A percentile compares a stretch with the other conserved stretches of the same genome.
Evolutionary conservation across 2,113 vertebrate species (phyloP).

Genomic region (Passer montanus): DNA sequence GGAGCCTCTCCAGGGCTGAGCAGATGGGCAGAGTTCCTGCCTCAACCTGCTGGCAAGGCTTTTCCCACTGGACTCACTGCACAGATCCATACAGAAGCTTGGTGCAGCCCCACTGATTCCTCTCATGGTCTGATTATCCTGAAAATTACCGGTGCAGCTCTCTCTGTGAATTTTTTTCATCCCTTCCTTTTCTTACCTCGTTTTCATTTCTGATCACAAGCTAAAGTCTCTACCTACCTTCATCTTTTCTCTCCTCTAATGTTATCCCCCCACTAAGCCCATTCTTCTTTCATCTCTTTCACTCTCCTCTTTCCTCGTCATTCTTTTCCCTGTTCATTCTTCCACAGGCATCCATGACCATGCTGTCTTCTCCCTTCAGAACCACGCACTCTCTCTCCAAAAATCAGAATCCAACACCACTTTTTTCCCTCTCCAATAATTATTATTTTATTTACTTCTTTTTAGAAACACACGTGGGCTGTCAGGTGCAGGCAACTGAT

Average conservation of each 20-base stretch:
- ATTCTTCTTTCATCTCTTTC: not conserved
- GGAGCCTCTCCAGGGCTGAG: not conserved
- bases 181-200: not conserved
- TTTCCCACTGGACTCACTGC: not conserved
- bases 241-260: accelerated
- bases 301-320: not conserved
- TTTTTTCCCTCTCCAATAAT: not conserved
- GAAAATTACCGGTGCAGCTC: not conserved
- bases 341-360: not conserved
- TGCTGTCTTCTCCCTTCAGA: not conserved
- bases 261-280: not conserved
- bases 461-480: not conserved
- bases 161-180: not conserved
- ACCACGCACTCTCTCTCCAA: accelerated
- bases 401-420: not conserved
- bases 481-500: not conserved
- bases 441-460: not conserved
- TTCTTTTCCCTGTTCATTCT: not conserved
- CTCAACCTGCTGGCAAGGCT: not conserved
- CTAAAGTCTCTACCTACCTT: not conserved
- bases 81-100: not conserved
- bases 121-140: accelerated
- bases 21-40: not conserved
- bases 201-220: not conserved
- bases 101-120: not conserved